A percentile compares a stretch with the other conserved stretches of the same genome.
These are phyloP conservation scores for Ormyrus pomaceus DNA, from an alignment of 2,888 invertebrate genomes.

Conservation along the genomic window DNA sequence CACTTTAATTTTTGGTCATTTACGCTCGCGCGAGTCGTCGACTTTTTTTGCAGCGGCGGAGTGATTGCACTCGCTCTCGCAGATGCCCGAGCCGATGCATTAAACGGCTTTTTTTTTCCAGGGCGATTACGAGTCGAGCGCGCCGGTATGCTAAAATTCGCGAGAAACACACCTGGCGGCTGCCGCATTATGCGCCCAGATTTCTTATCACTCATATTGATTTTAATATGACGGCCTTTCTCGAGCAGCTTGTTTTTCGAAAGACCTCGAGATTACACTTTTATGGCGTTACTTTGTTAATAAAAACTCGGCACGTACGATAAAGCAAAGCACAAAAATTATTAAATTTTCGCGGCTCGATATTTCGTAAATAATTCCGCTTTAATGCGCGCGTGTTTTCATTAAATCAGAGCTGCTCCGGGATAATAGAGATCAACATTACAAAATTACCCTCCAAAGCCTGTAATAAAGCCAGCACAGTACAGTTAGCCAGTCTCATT, in stretches of 20 bases:
- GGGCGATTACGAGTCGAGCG: background rate
- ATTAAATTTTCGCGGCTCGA: no score
- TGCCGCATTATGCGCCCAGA: background rate
- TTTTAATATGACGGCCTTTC: background rate
- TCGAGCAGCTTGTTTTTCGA: no score
- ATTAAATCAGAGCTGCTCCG: background rate
- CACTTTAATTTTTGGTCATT: conserved; percentile 15
- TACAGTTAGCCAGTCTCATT: conserved; percentile 39
- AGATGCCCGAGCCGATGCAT: conserved; percentile 17
- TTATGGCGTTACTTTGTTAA: no score
- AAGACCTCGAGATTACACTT: no score
- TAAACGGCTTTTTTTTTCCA: background rate
- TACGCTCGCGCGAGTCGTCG: background rate
- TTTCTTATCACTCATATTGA: conserved; percentile 10
- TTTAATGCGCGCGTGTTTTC: background rate
- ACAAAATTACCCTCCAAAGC: conserved; percentile 11
- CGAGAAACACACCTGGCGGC: conserved; percentile 30
- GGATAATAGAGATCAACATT: background rate
- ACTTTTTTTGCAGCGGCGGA: background rate
- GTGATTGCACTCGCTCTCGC: conserved; percentile 13
- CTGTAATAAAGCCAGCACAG: conserved; percentile 16
- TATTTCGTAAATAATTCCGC: no score
- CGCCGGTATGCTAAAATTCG: conserved; percentile 7
- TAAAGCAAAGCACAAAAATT: no score
- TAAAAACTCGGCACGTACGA: no score